A percentile compares a stretch with the other conserved stretches of the same genome.
These are phyloP conservation scores for Diabrotica undecimpunctata DNA, from an alignment of 1,140 invertebrate genomes.

Conservation along the genomic window DNA sequence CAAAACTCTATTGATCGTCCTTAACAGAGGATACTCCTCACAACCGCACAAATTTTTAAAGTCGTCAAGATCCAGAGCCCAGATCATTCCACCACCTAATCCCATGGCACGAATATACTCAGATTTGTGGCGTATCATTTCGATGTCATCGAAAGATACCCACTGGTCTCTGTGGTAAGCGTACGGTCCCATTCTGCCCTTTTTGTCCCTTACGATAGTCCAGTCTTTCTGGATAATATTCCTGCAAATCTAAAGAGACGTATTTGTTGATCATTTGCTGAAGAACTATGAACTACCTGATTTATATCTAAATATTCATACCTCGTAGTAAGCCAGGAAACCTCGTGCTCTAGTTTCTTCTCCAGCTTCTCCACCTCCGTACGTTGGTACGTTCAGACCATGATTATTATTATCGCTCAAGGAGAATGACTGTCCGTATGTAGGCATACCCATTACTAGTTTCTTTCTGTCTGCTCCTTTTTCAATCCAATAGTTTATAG, in stretches of 20 bases:
- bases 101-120: constrained; percentile 71
- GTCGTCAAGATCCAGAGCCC: constrained; percentile 75
- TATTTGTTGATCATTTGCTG: neutral
- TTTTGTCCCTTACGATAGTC: constrained; percentile 63
- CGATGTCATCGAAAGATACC: constrained; percentile 80
- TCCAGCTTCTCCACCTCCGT: constrained; percentile 73
- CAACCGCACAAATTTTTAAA: constrained; percentile 73
- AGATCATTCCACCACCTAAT: constrained; percentile 82
- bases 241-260: constrained; percentile 60
- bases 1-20: constrained; percentile 72
- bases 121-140: constrained; percentile 68
- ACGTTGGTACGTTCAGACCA: constrained; percentile 65
- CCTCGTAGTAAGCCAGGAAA: constrained; percentile 83
- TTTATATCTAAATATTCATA: constrained; percentile 39
- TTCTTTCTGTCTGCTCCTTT: constrained; percentile 71
- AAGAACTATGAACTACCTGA: neutral
- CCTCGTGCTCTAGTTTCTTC: constrained; percentile 75
- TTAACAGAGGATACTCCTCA: constrained; percentile 74
- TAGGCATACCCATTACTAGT: constrained; percentile 76
- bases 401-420: constrained; percentile 57
- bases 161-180: constrained; percentile 73
- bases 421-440: constrained; percentile 82
- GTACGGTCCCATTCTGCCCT: constrained; percentile 71
- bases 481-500: constrained; percentile 76
- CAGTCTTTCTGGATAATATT: constrained; percentile 62